Conservation (phyloP, 92 coral and sea anemone species). For the Blastomussa wellsi region DNA sequence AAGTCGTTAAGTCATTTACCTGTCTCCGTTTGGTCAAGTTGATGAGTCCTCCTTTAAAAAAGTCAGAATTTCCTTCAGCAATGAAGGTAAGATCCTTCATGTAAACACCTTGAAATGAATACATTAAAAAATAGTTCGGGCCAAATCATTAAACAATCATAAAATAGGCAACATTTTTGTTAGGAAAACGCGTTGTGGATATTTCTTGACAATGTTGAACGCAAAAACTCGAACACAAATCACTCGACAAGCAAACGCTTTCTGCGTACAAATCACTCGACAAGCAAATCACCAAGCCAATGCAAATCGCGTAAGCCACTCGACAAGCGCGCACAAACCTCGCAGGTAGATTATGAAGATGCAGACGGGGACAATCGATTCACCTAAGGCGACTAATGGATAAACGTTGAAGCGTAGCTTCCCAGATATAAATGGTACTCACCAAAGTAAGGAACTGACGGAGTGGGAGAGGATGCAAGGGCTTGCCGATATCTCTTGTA, state of each 20-base stretch:
- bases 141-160: neutral
- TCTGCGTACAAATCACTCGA: neutral
- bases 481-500: conserved; percentile 91
- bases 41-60: conserved; percentile 90
- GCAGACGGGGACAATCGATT: neutral
- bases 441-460: conserved; percentile 99
- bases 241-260: too few relatives aligned
- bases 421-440: conserved; percentile 21
- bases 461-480: conserved; percentile 86
- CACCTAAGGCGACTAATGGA: neutral
- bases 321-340: neutral
- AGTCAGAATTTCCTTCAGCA: conserved; percentile 96
- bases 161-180: too few relatives aligned
- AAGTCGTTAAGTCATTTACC: conserved; percentile 33
- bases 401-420: neutral
- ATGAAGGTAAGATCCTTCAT: conserved; percentile 97
- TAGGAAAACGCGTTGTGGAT: neutral
- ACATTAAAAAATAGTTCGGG: neutral
- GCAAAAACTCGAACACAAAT: neutral
- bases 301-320: neutral
- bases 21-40: conserved; percentile 90
- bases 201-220: neutral
- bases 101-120: conserved; percentile 68
- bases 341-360: neutral
- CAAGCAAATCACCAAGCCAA: too few relatives aligned